Evolutionary conservation across 2,113 vertebrate species (phyloP).

Genomic region (Sinosuthora webbiana): DNA sequence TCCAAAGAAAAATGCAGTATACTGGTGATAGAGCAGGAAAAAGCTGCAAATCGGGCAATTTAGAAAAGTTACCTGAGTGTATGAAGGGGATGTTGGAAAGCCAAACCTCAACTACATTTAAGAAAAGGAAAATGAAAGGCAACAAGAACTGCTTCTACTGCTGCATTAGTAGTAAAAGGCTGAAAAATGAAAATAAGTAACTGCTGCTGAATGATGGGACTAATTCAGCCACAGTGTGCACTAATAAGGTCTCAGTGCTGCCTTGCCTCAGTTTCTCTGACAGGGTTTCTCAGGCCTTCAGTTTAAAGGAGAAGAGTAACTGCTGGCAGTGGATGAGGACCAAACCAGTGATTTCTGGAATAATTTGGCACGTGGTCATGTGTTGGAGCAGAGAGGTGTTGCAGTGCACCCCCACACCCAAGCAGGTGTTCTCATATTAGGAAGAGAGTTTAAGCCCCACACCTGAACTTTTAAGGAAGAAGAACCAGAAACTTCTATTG

Average conservation of each 20-base stretch:
- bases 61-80: not conserved
- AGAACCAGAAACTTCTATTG: not conserved
- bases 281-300: not conserved
- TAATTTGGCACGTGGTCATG: not conserved
- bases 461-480: not conserved
- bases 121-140: not conserved
- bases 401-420: not conserved
- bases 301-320: not conserved
- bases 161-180: not conserved
- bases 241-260: not conserved
- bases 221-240: not conserved
- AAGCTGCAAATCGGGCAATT: not conserved
- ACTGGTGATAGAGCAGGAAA: not conserved
- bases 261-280: not conserved
- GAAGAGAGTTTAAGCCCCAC: not conserved
- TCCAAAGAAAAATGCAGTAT: fast-evolving
- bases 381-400: not conserved
- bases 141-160: not conserved
- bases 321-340: not conserved
- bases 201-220: not conserved
- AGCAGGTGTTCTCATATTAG: not conserved
- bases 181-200: not conserved
- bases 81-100: not conserved
- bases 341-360: not conserved
- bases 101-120: not conserved